A percentile compares a stretch with the other conserved stretches of the same genome.
phyloP scores from a whole-genome alignment of 2,797 vertebrate genomes.

The Syngnathus rostellatus region DNA sequence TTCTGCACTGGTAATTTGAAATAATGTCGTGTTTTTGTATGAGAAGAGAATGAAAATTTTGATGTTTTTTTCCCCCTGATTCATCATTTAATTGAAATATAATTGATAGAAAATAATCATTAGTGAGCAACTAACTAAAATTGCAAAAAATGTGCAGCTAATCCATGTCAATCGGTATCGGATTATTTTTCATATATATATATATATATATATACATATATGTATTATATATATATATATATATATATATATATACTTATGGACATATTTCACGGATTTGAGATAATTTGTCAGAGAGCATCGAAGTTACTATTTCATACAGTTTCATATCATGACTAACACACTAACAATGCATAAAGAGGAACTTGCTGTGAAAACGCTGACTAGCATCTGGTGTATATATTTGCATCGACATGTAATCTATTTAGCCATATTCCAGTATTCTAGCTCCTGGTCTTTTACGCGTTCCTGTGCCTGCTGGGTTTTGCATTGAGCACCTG shows the following conservation, averaged over 20 bases:
- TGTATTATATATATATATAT: too few species aligned
- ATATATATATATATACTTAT: slow-evolving; percentile 20
- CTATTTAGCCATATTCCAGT: slow-evolving; percentile 74
- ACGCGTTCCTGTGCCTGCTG: slow-evolving; percentile 70
- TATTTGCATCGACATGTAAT: slow-evolving; percentile 64
- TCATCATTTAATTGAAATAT: too few species aligned
- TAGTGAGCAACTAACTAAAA: too few species aligned
- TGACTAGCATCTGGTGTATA: slow-evolving; percentile 72
- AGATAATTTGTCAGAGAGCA: slow-evolving; percentile 50
- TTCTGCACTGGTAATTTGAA: too few species aligned
- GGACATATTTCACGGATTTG: slow-evolving; percentile 36
- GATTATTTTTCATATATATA: too few species aligned
- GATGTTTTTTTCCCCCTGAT: too few species aligned
- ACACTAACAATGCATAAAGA: slow-evolving; percentile 58
- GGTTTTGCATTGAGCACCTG: slow-evolving; percentile 63
- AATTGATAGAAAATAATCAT: too few species aligned
- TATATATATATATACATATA: too few species aligned
- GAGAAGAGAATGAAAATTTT: too few species aligned
- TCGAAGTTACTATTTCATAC: slow-evolving; percentile 54
- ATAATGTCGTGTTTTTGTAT: too few species aligned
- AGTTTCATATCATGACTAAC: slow-evolving; percentile 33
- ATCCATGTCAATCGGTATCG: too few species aligned
- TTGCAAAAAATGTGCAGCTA: too few species aligned
- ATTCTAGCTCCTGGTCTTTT: slow-evolving; percentile 70
- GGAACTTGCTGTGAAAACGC: slow-evolving; percentile 65